phyloP scores from a whole-genome alignment of 92 coral and sea anemone genomes.

The Chrysogorgia sp. region DNA sequence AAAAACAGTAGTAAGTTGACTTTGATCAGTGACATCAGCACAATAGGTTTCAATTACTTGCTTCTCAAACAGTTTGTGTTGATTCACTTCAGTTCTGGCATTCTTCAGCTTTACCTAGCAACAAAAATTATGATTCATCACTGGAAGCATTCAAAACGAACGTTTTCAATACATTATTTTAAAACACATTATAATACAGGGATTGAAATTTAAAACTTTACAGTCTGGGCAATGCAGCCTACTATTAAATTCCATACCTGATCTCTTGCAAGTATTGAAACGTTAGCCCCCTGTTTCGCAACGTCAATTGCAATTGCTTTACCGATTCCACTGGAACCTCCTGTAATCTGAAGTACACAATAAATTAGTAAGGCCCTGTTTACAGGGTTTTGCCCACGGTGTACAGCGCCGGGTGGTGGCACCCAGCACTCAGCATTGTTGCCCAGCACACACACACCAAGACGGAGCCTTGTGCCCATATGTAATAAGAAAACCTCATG shows the following conservation, averaged over 20 bases:
- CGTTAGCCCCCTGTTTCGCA: conserved; percentile 78
- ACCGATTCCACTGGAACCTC: conserved; percentile 99
- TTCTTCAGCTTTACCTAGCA: conserved; percentile 68
- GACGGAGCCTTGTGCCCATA: too few relatives aligned
- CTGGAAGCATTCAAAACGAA: neutral
- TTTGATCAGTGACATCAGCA: conserved; percentile 36
- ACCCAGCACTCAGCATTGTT: too few relatives aligned
- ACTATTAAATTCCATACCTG: conserved; percentile 64
- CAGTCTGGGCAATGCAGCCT: neutral
- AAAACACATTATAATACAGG: neutral
- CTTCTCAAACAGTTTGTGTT: conserved; percentile 61
- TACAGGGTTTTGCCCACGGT: neutral
- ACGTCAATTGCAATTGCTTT: conserved; percentile 78
- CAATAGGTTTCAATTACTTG: conserved; percentile 55
- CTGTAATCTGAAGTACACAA: conserved; percentile 68
- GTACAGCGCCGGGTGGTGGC: too few relatives aligned
- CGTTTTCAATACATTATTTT: neutral
- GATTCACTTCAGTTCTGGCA: conserved; percentile 66
- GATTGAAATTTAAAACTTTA: neutral
- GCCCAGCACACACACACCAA: too few relatives aligned
- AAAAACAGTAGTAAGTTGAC: conserved; percentile 19
- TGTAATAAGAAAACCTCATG: too few relatives aligned
- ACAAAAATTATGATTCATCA: neutral
- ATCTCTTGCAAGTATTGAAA: conserved; percentile 83
- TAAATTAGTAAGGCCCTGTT: too few relatives aligned